Evolutionary conservation across 2,113 vertebrate species (phyloP).

Genomic region (Porphyrio hochstetteri): DNA sequence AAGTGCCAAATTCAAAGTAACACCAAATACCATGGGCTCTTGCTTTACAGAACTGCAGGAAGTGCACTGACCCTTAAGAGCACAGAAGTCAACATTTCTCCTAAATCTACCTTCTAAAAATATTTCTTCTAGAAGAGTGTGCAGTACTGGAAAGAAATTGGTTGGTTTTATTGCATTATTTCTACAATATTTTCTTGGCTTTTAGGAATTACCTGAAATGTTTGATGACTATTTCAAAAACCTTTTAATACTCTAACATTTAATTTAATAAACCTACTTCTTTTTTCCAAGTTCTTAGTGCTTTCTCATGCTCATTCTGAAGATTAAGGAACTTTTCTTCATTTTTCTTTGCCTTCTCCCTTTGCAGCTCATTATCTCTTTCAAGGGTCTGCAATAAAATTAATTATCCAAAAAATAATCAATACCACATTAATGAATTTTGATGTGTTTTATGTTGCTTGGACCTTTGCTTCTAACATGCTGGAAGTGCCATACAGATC

Average conservation of each 20-base stretch:
- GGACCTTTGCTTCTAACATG: constrained; percentile 90
- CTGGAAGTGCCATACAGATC: constrained; percentile 90
- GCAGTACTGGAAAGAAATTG: background rate
- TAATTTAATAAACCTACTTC: constrained; percentile 81
- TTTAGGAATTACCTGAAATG: constrained; percentile 65
- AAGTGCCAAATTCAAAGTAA: background rate
- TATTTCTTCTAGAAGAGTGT: background rate
- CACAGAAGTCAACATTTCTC: constrained; percentile 2
- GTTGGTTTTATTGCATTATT: constrained; percentile 8
- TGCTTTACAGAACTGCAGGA: background rate
- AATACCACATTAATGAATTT: constrained; percentile 97
- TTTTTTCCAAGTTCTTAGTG: constrained; percentile 82
- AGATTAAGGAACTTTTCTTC: constrained; percentile 87
- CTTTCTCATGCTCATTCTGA: constrained; percentile 81
- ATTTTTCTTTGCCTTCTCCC: constrained; percentile 84
- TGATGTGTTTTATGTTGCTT: constrained; percentile 96
- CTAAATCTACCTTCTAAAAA: constrained; percentile 38
- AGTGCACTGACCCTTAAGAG: background rate
- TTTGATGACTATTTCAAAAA: constrained; percentile 48
- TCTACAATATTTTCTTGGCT: constrained; percentile 56
- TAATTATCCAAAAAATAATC: constrained; percentile 97
- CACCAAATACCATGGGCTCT: background rate
- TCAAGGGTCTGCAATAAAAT: constrained; percentile 99
- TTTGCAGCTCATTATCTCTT: constrained; percentile 92
- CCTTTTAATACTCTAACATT: constrained; percentile 58